phyloP scores from a whole-genome alignment of 2,797 vertebrate genomes.

The Linurgus olivaceus region DNA sequence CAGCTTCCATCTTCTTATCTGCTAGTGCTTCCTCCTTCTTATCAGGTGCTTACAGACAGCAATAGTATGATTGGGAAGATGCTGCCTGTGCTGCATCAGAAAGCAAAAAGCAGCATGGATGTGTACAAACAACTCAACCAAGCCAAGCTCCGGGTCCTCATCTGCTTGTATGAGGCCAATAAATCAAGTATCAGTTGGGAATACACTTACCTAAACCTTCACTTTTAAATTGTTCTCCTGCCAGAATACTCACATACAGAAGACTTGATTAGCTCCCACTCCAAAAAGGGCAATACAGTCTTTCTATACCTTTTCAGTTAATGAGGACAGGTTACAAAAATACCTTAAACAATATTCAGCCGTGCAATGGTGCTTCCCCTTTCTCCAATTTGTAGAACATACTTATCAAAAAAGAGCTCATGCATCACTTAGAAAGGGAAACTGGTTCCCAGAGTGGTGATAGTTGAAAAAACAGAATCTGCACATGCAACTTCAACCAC shows the following conservation, averaged over 20 bases:
- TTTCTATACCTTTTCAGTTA: neutral
- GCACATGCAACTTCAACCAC: neutral
- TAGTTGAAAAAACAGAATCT: neutral
- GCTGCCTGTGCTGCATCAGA: neutral
- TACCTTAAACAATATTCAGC: neutral
- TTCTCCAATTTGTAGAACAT: neutral
- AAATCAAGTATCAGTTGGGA: neutral
- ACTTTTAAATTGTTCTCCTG: neutral
- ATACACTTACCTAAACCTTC: neutral
- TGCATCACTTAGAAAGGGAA: neutral
- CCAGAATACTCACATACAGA: neutral
- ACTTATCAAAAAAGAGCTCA: neutral
- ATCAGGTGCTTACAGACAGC: slow-evolving; percentile 39
- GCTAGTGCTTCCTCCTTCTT: neutral
- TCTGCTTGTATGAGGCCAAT: neutral
- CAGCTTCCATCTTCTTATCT: slow-evolving; percentile 33
- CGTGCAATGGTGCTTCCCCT: neutral
- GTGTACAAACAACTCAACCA: neutral
- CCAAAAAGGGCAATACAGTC: neutral
- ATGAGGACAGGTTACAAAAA: neutral
- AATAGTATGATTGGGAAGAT: neutral
- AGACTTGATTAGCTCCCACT: neutral
- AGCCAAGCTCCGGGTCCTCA: neutral
- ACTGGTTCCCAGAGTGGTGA: neutral
- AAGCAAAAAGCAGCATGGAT: neutral